These are phyloP conservation scores for Danio choprae DNA, from an alignment of 2,797 vertebrate species.

Conservation along the genomic window DNA sequence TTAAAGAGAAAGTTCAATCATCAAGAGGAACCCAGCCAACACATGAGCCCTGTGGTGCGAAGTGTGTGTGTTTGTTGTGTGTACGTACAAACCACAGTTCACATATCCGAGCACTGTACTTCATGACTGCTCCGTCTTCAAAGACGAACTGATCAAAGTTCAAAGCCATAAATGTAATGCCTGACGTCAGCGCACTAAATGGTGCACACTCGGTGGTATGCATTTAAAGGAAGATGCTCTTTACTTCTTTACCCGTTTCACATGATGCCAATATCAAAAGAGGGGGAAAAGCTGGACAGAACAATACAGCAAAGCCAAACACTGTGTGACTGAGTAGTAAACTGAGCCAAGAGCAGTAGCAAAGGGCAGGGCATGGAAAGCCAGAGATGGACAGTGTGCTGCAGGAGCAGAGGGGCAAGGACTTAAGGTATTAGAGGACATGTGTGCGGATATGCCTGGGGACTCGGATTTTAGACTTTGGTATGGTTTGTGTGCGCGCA, in stretches of 20 bases:
- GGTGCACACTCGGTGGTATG: constrained; percentile 20
- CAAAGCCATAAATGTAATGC: constrained; percentile 43
- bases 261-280: constrained; percentile 28
- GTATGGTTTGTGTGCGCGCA: background rate
- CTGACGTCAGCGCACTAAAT: constrained; percentile 29
- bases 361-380: constrained; percentile 37
- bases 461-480: constrained; percentile 28
- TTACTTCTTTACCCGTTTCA: constrained; percentile 29
- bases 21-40: background rate
- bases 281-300: constrained; percentile 10
- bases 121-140: constrained; percentile 21
- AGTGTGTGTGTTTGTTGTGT: constrained; percentile 22
- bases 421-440: constrained; percentile 53
- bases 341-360: background rate
- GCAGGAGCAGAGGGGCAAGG: constrained; percentile 42
- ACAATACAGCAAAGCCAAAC: constrained; percentile 20
- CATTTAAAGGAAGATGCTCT: constrained; percentile 1
- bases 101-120: constrained; percentile 20
- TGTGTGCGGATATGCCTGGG: constrained; percentile 14
- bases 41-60: constrained; percentile 17
- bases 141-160: constrained; percentile 51
- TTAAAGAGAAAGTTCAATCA: constrained; percentile 40
- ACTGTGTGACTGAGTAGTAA: background rate
- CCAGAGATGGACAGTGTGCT: constrained; percentile 43
- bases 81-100: constrained; percentile 16